Evolutionary conservation across 2,888 invertebrate species (phyloP).

Genomic region (Netelia virgata): DNA sequence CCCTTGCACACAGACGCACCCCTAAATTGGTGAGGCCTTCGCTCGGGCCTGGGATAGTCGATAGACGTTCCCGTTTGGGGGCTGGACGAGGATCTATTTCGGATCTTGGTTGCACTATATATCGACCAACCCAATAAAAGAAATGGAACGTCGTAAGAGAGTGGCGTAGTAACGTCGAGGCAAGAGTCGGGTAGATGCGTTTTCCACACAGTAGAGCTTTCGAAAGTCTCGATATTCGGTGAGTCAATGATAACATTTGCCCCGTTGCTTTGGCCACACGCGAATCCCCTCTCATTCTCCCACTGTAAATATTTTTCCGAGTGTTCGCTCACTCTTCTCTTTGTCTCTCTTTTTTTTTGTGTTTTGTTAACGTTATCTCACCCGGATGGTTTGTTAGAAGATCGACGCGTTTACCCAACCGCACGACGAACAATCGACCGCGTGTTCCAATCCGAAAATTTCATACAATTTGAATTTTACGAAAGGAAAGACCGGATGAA

Average conservation of each 20-base stretch:
- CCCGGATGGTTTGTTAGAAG: slow-evolving; percentile 6
- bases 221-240: slow-evolving; percentile 32
- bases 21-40: background rate
- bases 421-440: background rate
- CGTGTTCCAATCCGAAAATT: background rate
- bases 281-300: slow-evolving; percentile 17
- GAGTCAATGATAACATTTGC: slow-evolving; percentile 53
- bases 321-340: slow-evolving; percentile 18
- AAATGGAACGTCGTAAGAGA: background rate
- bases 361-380: background rate
- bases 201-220: slow-evolving; percentile 1
- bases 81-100: slow-evolving; percentile 13
- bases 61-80: slow-evolving; percentile 23
- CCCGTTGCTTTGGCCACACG: slow-evolving; percentile 25
- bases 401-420: background rate
- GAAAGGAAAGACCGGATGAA: background rate
- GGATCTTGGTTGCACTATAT: background rate
- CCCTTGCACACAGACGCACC: background rate
- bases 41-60: background rate
- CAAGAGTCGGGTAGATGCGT: background rate
- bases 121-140: background rate
- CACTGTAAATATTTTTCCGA: slow-evolving; percentile 51
- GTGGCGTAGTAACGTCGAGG: background rate
- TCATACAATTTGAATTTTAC: background rate
- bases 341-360: slow-evolving; percentile 7